Evolutionary conservation across 2,888 invertebrate genomes (phyloP).

Genomic region (Leptopilina syphax): DNA sequence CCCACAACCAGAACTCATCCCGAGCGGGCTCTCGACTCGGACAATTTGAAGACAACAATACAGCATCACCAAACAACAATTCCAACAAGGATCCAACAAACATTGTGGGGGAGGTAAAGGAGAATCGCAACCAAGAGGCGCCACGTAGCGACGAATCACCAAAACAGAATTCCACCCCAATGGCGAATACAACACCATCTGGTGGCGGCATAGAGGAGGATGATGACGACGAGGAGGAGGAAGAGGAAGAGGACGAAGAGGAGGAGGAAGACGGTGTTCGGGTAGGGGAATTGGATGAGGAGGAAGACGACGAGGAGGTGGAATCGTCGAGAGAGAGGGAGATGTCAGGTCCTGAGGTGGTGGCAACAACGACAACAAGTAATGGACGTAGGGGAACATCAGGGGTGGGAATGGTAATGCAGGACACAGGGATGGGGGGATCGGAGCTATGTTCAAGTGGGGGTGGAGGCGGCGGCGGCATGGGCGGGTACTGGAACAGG

Average conservation of each 20-base stretch:
- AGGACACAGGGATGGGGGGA: conserved; percentile 66
- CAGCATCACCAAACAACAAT: conserved; percentile 59
- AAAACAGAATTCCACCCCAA: conserved; percentile 58
- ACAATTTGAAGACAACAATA: conserved; percentile 63
- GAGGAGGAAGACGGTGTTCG: conserved; percentile 56
- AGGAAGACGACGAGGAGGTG: conserved; percentile 51
- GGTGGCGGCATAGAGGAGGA: conserved; percentile 56
- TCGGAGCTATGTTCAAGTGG: conserved; percentile 65
- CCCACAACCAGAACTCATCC: conserved; percentile 64
- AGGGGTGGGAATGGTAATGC: conserved; percentile 66
- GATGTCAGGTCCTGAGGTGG: conserved; percentile 50
- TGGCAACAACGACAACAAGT: conserved; percentile 48
- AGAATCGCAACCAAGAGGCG: conserved; percentile 76
- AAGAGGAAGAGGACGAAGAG: conserved; percentile 59
- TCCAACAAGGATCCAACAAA: conserved; percentile 56
- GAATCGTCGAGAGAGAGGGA: conserved; percentile 52
- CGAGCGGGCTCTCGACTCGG: conserved; percentile 66
- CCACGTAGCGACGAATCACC: conserved; percentile 74
- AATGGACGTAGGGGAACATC: conserved; percentile 49
- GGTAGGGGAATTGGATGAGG: conserved; percentile 58
- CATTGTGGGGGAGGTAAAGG: conserved; percentile 76
- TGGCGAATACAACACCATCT: conserved; percentile 40
- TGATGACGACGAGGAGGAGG: conserved; percentile 55
- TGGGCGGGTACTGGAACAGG: conserved; percentile 78
- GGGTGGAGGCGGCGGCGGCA: conserved; percentile 69